phyloP scores from a whole-genome alignment of 2,113 vertebrate species.

The Rutilus rutilus region DNA sequence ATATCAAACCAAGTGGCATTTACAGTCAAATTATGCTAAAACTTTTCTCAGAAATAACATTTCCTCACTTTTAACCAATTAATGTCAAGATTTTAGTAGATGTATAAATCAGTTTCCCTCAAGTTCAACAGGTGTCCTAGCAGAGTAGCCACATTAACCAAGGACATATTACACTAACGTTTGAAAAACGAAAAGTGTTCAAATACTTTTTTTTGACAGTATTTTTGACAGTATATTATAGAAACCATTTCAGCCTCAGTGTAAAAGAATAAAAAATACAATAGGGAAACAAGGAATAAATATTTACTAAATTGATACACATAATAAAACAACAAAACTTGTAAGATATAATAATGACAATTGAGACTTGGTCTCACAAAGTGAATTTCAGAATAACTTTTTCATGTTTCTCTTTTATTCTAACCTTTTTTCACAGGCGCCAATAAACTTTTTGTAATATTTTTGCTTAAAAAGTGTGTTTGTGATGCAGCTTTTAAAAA shows the following conservation, averaged over 20 bases:
- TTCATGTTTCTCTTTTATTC: no score
- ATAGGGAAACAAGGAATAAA: not conserved
- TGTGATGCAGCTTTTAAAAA: no score
- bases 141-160: not conserved
- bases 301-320: no score
- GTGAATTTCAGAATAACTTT: no score
- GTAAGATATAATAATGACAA: no score
- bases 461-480: no score
- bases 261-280: not conserved
- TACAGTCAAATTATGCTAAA: not conserved
- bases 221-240: not conserved
- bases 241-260: not conserved
- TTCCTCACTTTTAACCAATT: not conserved
- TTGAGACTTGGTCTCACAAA: no score
- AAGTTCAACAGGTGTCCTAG: not conserved
- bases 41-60: not conserved
- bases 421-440: no score
- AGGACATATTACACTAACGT: not conserved
- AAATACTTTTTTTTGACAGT: not conserved
- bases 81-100: not conserved
- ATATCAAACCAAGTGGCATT: not conserved
- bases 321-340: no score
- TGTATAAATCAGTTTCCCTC: not conserved
- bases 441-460: no score
- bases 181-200: not conserved